Conservation (phyloP, 2,888 invertebrate genomes). For the Acleris laterana region DNA sequence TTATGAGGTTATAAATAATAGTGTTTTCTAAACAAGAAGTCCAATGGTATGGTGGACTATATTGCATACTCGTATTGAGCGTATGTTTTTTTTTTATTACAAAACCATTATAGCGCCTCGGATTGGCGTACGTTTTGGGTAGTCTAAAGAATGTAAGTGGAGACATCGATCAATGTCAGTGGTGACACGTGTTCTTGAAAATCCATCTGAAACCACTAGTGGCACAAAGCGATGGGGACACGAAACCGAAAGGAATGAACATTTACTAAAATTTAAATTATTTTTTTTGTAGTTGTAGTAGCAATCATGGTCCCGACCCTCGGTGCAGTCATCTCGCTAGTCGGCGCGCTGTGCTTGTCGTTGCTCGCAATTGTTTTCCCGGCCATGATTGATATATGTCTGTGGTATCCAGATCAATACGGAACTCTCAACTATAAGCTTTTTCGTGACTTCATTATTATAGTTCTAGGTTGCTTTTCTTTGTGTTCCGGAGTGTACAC, state of each 20-base stretch:
- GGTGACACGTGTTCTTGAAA: too few species aligned
- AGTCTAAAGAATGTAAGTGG: too few species aligned
- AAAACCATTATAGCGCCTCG: too few species aligned
- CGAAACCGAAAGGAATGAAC: too few species aligned
- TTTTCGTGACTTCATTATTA: slow-evolving; percentile 52
- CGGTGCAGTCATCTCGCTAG: slow-evolving; percentile 89
- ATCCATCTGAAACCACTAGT: background rate
- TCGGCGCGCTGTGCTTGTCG: slow-evolving; percentile 94
- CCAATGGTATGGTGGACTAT: too few species aligned
- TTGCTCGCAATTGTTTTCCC: slow-evolving; percentile 94
- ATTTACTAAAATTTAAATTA: background rate
- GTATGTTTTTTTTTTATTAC: too few species aligned
- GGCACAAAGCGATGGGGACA: background rate
- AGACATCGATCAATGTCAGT: too few species aligned
- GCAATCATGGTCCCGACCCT: slow-evolving; percentile 90
- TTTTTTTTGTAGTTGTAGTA: slow-evolving; percentile 46
- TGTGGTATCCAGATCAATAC: slow-evolving; percentile 57
- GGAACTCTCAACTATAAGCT: slow-evolving; percentile 53
- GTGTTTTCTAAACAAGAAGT: too few species aligned
- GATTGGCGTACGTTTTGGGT: too few species aligned
- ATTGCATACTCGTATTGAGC: too few species aligned
- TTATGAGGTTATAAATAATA: too few species aligned
- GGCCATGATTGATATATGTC: slow-evolving; percentile 80
- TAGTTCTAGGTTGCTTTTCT: slow-evolving; percentile 45
- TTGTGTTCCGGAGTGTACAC: slow-evolving; percentile 59